These are phyloP conservation scores for Delia radicum DNA, from an alignment of 1,140 invertebrate species.

Conservation along the genomic window DNA sequence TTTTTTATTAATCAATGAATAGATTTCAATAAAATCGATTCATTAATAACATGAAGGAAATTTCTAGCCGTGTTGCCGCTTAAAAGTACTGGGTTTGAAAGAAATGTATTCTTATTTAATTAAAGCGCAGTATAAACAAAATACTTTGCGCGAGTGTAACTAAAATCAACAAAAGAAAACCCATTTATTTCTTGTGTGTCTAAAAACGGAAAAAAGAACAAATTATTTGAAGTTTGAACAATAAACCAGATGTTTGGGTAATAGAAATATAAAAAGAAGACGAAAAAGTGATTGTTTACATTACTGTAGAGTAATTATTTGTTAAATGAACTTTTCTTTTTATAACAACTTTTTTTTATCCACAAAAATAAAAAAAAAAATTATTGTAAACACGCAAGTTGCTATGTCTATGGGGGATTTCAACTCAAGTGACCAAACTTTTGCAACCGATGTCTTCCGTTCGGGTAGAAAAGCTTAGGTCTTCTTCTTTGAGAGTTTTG, in stretches of 20 bases:
- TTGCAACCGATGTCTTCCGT: no score
- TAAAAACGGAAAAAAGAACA: not conserved
- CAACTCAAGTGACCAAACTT: no score
- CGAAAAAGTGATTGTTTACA: not conserved
- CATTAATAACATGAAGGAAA: no score
- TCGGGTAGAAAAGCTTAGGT: no score
- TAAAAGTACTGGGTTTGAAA: no score
- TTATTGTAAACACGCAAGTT: not conserved
- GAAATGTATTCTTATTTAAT: not conserved
- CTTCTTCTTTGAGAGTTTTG: no score
- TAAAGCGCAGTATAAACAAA: not conserved
- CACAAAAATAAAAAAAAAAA: not conserved
- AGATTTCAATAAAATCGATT: no score
- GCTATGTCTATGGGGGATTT: no score
- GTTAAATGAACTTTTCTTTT: not conserved
- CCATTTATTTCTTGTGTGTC: not conserved
- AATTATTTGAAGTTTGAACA: not conserved
- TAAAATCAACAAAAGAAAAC: not conserved
- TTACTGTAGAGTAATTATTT: not conserved
- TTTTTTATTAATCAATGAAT: no score
- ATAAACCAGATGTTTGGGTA: not conserved
- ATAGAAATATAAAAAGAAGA: not conserved
- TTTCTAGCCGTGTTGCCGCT: no score
- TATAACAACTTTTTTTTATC: not conserved
- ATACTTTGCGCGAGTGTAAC: not conserved